Percentiles rank a stretch among this genome's conserved stretches.
Evolutionary conservation across 2,888 invertebrate species (phyloP).

Genomic region (Dicranocentrus wangi): DNA sequence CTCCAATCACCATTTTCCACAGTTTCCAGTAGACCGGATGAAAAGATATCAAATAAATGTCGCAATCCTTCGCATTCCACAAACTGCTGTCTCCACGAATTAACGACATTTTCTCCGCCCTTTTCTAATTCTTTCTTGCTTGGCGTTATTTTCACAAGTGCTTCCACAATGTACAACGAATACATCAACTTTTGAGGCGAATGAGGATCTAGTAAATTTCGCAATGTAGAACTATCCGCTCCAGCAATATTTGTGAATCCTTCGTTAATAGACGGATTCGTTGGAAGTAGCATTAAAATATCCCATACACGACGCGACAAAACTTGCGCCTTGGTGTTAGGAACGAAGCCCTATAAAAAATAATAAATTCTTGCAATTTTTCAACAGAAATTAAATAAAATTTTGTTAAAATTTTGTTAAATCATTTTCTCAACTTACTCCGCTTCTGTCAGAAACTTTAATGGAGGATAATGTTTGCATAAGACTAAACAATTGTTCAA

Average conservation of each 20-base stretch:
- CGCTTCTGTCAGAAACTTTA: conserved; percentile 84
- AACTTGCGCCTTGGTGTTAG: conserved; percentile 90
- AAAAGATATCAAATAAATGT: conserved; percentile 92
- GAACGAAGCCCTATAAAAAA: conserved; percentile 79
- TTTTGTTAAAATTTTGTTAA: no score
- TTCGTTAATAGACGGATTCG: conserved; percentile 88
- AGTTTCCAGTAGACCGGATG: conserved; percentile 86
- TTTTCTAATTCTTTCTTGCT: conserved; percentile 33
- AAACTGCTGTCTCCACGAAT: conserved; percentile 84
- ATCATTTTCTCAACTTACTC: conserved; percentile 75
- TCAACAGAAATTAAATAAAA: no score
- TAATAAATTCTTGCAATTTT: no score
- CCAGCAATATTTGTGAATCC: conserved; percentile 84
- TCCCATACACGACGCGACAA: conserved; percentile 95
- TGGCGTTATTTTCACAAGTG: conserved; percentile 75
- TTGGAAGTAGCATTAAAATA: conserved; percentile 91
- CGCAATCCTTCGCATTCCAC: conserved; percentile 90
- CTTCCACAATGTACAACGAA: conserved; percentile 91
- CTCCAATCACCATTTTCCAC: conserved; percentile 81
- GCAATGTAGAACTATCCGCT: conserved; percentile 77
- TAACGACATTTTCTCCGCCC: conserved; percentile 43
- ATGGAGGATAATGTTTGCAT: conserved; percentile 93
- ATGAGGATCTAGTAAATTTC: conserved; percentile 87
- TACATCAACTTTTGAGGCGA: conserved; percentile 97
- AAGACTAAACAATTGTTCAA: conserved; percentile 90